Conservation (phyloP, 2,797 vertebrate genomes). For the Morelia viridis region DNA sequence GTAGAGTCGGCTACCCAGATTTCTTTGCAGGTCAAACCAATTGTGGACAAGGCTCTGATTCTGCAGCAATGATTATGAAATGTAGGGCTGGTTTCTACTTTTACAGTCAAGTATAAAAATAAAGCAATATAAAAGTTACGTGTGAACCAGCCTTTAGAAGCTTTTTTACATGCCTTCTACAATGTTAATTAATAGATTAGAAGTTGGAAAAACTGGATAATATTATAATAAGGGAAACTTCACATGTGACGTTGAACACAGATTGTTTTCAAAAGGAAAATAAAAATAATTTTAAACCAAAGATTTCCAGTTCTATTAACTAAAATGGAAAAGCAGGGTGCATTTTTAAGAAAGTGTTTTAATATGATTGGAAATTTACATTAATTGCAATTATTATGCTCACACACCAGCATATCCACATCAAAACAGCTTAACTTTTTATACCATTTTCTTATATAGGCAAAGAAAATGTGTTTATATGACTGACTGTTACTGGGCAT, state of each 20-base stretch:
- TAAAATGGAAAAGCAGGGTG: not conserved
- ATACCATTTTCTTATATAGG: not conserved
- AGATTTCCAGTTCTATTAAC: not conserved
- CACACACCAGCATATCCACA: not conserved
- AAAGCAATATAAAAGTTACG: not conserved
- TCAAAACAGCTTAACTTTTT: not conserved
- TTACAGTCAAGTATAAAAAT: too few species aligned
- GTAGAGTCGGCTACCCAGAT: too few species aligned
- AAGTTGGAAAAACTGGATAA: not conserved
- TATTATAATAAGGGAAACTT: not conserved
- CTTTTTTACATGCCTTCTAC: not conserved
- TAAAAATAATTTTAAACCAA: not conserved
- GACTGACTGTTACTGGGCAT: not conserved
- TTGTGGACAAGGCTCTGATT: too few species aligned
- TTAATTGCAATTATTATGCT: not conserved
- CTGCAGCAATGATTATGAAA: too few species aligned
- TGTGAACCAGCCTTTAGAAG: not conserved
- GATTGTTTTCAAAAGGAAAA: not conserved
- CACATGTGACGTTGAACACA: not conserved
- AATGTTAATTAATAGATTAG: not conserved
- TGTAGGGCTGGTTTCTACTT: too few species aligned
- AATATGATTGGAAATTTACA: not conserved
- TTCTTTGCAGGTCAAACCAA: too few species aligned
- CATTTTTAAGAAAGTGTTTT: not conserved
- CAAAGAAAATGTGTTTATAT: not conserved